phyloP scores from a whole-genome alignment of 2,888 invertebrate genomes.

The Antheraea assamensis region DNA sequence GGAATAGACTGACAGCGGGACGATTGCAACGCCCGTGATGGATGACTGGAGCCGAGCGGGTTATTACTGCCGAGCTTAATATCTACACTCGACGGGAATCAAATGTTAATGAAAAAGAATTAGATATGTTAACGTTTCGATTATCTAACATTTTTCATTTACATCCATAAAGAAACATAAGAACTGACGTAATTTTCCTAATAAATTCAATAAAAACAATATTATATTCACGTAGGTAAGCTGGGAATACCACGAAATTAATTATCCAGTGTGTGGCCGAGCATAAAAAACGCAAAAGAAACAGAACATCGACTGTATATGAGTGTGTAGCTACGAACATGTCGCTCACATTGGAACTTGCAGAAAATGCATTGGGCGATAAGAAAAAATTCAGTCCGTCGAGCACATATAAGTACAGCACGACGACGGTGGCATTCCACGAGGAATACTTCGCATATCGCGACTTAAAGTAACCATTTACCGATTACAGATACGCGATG shows the following conservation, averaged over 20 bases:
- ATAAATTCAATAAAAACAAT: not conserved
- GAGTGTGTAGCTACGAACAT: conserved; percentile 46
- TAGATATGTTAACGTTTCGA: not conserved
- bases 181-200: not conserved
- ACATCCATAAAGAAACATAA: not conserved
- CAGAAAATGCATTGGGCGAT: conserved; percentile 79
- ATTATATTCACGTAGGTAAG: not conserved
- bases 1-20: conserved; percentile 79
- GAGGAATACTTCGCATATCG: conserved; percentile 76
- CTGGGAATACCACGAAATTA: conserved; percentile 8
- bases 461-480: conserved; percentile 80
- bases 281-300: conserved; percentile 21
- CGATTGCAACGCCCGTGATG: conserved; percentile 77
- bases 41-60: conserved; percentile 65
- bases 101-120: conserved; percentile 48
- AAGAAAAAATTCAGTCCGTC: conserved; percentile 80
- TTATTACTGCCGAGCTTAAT: conserved; percentile 68
- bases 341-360: conserved; percentile 72
- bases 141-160: not conserved
- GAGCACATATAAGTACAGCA: conserved; percentile 76
- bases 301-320: conserved; percentile 14
- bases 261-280: conserved; percentile 12
- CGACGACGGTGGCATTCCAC: conserved; percentile 77
- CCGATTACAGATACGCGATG: conserved; percentile 81
- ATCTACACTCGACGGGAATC: conserved; percentile 55